Base-by-base conservation (phyloP, 2,888 invertebrate genomes). In the Nezara viridula region DNA sequence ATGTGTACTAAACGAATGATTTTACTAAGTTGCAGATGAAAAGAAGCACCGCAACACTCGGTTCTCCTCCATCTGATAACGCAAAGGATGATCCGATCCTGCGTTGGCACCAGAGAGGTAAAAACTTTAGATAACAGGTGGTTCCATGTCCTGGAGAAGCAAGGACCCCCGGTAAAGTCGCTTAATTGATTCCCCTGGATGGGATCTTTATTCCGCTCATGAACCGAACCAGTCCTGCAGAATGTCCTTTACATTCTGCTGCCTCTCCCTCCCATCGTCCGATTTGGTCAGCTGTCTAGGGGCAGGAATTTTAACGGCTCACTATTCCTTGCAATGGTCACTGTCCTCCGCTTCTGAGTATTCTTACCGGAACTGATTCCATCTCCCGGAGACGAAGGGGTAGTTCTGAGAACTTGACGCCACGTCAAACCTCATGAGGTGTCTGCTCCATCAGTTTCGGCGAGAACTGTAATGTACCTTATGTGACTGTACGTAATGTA, bases 231-330 rank as follows among this genome's bases (percentile, higher is more conserved):
- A 81, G 81, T 81, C 81, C 12, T 81, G 44, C 44, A 81, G 44
- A 4, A 12, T 44, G 81, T 44, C 81, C 81, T 81, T 44, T 81
- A 81, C 81, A 81, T 40, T 81, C 81, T 81, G 81, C 0, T 44
- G 81, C 44, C 44, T 47, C 81, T 81, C 81, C 81, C 81, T 44
- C 4, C 40, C 4, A 6, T 24, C 2, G 44, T 81, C 81, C 40
- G 44, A 44, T 81, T 81, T 81, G 81, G 81, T 81, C 81, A 44
- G n/a, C 81, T 81, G 81, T 40, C 81, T 12, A 47, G 44, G 81
- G 44, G 81, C 40, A 81, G 81, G 81, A 81, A 81, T 81, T 81
- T 81, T 81, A 81, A 81, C 81, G 81, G 81, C 81, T 81, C 44
- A 81, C 81, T 81, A 81, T 40, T 44, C 44, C 81, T 81, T n/a